Conservation (phyloP, 2,113 vertebrate genomes). For the Callorhinus ursinus region DNA sequence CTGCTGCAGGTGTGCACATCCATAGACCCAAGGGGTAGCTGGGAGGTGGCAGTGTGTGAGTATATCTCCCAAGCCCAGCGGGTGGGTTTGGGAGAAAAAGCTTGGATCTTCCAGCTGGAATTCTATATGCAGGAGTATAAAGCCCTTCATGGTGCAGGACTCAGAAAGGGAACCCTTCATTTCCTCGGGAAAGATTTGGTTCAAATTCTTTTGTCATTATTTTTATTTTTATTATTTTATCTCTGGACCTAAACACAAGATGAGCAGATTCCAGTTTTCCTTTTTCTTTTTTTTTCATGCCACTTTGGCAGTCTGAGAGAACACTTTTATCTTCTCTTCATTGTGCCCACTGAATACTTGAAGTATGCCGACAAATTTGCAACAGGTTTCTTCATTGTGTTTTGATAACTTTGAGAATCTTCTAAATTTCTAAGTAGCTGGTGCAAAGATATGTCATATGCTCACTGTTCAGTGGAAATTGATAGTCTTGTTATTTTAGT, state of each 20-base stretch:
- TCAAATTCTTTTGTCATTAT: neutral
- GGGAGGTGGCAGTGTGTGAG: neutral
- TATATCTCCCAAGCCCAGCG: no score
- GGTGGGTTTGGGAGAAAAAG: neutral
- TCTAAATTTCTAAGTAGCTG: neutral
- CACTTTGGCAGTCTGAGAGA: neutral
- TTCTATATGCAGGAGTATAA: neutral
- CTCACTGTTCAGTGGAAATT: neutral
- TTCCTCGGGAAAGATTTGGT: neutral
- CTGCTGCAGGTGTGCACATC: neutral
- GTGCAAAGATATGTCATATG: neutral
- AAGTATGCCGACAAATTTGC: neutral
- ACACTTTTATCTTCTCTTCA: neutral
- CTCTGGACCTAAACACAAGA: neutral
- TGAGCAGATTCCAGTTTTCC: neutral
- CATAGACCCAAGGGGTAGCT: neutral
- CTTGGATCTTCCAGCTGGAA: neutral
- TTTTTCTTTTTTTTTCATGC: neutral
- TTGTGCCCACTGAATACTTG: neutral
- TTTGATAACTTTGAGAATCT: conserved; percentile 32
- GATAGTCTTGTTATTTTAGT: neutral
- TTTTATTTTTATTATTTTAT: neutral
- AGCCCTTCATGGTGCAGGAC: neutral
- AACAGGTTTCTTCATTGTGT: neutral
- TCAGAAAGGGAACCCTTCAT: neutral